Evolutionary conservation across 2,888 invertebrate genomes (phyloP), one percentile per base, ranked within the genome.

Genomic region (Aphidius colemani): DNA sequence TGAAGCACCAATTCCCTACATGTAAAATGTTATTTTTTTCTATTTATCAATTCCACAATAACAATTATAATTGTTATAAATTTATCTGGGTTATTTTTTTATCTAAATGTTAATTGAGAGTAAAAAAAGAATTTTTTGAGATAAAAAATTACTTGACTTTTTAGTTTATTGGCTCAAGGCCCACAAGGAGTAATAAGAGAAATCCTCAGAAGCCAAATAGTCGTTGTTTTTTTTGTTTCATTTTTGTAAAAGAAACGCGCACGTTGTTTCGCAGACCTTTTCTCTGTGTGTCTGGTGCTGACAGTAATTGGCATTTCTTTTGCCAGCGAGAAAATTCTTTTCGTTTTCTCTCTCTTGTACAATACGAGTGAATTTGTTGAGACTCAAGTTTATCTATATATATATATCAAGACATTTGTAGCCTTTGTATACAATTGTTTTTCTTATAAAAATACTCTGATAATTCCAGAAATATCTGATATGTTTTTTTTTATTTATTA

Each of bases 221-320:
- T 57, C 7, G 30, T 56, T 44, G n/a, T 18, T 45, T 10, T 57
- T 51, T 51, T 39, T 13, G 18, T 53, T 53, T 41, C 1, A 9
- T 13, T 44, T 58, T 43, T 18, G 44, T 46, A 46, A 59, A 53
- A 48, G 40, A 53, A 63, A 53, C 63, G 53, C 58, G 46, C 63
- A 46, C 58, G 45, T 59, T 30, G 53, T 61, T 66, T 66, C 61
- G 63, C 55, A 49, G 53, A 58, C 53, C 64, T 65, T 53, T 61
- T 53, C 57, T 56, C 65, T 70, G 69, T 69, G 69, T 70, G 69
- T 74, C 78, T 78, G 79, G 63, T 65, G 69, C 69, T 79, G 79
- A 79, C 79, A 75, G 80, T 79, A 79, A 79, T 79, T 79, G 79
- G 75, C 72, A 75, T 75, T 77, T 76, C 76, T 75, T 74, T 71